Percentiles rank a stretch among this genome's conserved stretches.
Conservation (phyloP, 2,113 vertebrate species). For the Semicossyphus pulcher region DNA sequence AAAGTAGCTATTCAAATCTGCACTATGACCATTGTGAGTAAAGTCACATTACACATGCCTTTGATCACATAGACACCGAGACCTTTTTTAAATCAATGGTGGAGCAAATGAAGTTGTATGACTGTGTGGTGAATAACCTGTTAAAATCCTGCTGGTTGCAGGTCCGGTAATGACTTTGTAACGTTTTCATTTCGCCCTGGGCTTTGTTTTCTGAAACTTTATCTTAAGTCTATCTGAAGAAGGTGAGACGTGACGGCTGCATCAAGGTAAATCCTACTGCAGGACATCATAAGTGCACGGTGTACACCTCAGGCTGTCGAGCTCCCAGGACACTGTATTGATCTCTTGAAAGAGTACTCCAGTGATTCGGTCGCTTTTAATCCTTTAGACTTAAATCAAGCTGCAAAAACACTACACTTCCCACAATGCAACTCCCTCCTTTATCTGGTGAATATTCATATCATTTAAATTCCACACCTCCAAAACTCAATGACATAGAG, state of each 20-base stretch:
- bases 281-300: background rate
- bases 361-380: background rate
- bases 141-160: no score
- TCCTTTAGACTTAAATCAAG: background rate
- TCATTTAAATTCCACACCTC: no score
- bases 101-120: no score
- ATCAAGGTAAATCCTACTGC: background rate
- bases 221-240: background rate
- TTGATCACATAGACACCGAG: no score
- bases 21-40: no score
- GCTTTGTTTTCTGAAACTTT: background rate
- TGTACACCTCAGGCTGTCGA: background rate
- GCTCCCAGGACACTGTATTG: background rate
- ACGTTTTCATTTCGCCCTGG: no score
- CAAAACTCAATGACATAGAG: background rate
- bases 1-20: no score
- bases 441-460: no score
- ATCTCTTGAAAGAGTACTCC: background rate
- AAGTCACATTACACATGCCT: no score
- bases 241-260: background rate
- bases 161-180: no score
- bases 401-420: background rate
- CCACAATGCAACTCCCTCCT: background rate
- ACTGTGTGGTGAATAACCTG: no score
- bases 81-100: no score